Base-by-base conservation (phyloP, 2,888 invertebrate genomes). In the Drosophila mayaguana region DNA sequence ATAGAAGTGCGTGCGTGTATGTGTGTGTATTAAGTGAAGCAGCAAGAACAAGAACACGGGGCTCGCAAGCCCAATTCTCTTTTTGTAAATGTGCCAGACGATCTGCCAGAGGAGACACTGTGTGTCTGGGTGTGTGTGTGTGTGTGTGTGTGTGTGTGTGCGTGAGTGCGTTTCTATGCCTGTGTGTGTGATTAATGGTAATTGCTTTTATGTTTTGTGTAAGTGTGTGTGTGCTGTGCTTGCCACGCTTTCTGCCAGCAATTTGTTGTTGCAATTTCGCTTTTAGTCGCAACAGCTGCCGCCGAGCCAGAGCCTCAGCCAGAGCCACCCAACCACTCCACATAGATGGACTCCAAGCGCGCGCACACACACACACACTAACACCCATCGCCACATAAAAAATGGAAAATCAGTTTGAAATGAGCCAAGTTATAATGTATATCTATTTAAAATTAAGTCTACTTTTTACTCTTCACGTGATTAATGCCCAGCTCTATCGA, bases 401-500 rank as follows among this genome's bases (percentile, higher is more conserved):
- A 20, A 53, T 50, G 20, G 32, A 34, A 34, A 50, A 50, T 32
- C 36, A 36, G 22, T 50, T 50, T 34, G 9, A 34, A 14, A 4
- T 54, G 38, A 40, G 25, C 25, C 2, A 54, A 18, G 14, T 16
- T 38, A 38, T 50, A 48, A 16, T 34, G 7, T 25, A 12, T 12
- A 11, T 32, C 9, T 43, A 43, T 34, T 18, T 11, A 3, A 11
- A 56, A 32, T 1, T 5, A 20, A 1, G 18, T 40, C 8, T 55
- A 42, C 7, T 43, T 28, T 2, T 8, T n/a, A 5, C 25, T 22
- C 2, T n/a, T 20, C 5, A 43, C 20, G 16, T 12, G 43, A 20
- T 16, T 14, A 20, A 57, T 97, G 60, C 99, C 99, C 82, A 96
- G 97, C 91, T 96, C 94, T 91, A 99, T 98, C 93, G 97, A 98